These are phyloP conservation scores for Belgica antarctica DNA, from an alignment of 2,888 invertebrate species.

Conservation along the genomic window DNA sequence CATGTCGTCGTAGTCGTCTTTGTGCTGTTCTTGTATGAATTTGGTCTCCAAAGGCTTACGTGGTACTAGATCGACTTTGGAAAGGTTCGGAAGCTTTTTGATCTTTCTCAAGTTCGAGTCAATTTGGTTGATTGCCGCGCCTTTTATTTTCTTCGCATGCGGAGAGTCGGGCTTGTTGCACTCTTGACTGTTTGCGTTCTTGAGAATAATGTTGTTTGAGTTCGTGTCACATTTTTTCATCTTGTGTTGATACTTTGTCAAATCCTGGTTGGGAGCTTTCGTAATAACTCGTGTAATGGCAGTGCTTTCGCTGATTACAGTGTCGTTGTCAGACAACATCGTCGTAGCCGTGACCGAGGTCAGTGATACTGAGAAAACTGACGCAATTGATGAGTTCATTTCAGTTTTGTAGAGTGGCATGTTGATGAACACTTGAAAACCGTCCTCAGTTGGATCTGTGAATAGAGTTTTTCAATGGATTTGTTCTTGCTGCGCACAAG, in stretches of 20 bases:
- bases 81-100: conserved; percentile 22
- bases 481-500: too few species aligned
- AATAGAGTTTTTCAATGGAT: conserved; percentile 1
- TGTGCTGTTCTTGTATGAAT: neutral
- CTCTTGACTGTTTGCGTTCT: conserved; percentile 16
- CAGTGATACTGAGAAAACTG: conserved; percentile 35
- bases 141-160: conserved; percentile 24
- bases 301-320: conserved; percentile 19
- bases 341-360: conserved; percentile 38
- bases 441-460: conserved; percentile 55
- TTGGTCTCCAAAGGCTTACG: too few species aligned
- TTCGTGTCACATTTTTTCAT: conserved; percentile 40
- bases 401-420: conserved; percentile 47
- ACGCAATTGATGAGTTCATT: conserved; percentile 31
- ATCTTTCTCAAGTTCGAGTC: conserved; percentile 34
- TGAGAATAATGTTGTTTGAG: conserved; percentile 29
- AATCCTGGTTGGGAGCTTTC: conserved; percentile 33
- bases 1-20: conserved; percentile 53
- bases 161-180: neutral
- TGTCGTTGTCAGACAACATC: conserved; percentile 40
- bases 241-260: conserved; percentile 35
- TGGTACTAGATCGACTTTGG: neutral
- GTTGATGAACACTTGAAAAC: conserved; percentile 52
- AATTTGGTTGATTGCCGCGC: conserved; percentile 16
- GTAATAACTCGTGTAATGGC: neutral